Evolutionary conservation across 2,888 invertebrate species (phyloP).

Genomic region (Coelopa pilipes): DNA sequence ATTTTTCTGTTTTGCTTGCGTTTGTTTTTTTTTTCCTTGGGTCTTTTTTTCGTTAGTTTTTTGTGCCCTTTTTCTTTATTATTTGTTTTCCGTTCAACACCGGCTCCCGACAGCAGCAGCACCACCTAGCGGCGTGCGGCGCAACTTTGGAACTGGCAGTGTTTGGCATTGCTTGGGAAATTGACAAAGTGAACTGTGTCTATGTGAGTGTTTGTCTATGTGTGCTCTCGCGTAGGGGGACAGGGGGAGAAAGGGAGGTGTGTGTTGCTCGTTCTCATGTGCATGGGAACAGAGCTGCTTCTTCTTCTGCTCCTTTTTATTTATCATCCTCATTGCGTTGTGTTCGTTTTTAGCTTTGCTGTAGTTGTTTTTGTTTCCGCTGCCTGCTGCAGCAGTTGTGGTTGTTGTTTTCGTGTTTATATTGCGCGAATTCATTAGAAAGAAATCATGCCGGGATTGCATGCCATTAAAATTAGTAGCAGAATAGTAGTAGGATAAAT

Average conservation of each 20-base stretch:
- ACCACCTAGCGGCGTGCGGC: slow-evolving; percentile 63
- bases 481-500: slow-evolving; percentile 18
- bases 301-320: not conserved
- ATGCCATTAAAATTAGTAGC: slow-evolving; percentile 18
- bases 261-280: no score
- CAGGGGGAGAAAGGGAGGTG: no score
- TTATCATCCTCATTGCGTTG: not conserved
- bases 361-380: not conserved
- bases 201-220: slow-evolving; percentile 18
- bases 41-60: not conserved
- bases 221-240: not conserved
- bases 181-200: slow-evolving; percentile 3
- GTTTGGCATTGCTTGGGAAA: slow-evolving; percentile 34
- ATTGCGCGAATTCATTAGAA: not conserved
- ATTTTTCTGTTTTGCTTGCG: no score
- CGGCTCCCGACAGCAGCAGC: slow-evolving; percentile 48
- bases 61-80: not conserved
- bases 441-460: not conserved
- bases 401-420: not conserved
- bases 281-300: not conserved
- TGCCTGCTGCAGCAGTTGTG: not conserved
- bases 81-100: slow-evolving; percentile 25
- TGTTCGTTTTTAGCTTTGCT: not conserved
- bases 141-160: slow-evolving; percentile 60
- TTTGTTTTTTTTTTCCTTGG: not conserved